Evolutionary conservation across 1,140 invertebrate genomes (phyloP).

Genomic region (Apis cerana): DNA sequence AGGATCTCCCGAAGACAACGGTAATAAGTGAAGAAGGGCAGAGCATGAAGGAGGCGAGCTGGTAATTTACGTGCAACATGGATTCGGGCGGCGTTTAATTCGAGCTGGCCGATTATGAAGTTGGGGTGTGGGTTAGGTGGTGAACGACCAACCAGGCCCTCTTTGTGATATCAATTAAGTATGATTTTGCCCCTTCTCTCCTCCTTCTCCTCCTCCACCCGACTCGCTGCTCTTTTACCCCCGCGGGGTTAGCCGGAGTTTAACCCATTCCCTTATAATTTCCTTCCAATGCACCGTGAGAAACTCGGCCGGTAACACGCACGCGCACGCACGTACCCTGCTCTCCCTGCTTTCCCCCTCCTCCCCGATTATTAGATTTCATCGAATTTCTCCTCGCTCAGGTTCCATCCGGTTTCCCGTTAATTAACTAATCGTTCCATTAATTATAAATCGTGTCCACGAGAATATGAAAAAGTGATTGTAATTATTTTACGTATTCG

Average conservation of each 20-base stretch:
- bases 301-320: constrained; percentile 78
- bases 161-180: constrained; percentile 79
- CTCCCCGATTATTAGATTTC: constrained; percentile 69
- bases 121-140: constrained; percentile 66
- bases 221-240: constrained; percentile 44
- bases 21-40: constrained; percentile 72
- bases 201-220: constrained; percentile 16
- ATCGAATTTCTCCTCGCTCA: constrained; percentile 63
- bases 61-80: constrained; percentile 76
- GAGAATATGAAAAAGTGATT: too few relatives aligned
- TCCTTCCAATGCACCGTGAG: constrained; percentile 80
- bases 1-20: constrained; percentile 64
- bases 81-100: constrained; percentile 73
- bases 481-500: too few relatives aligned
- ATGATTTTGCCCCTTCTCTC: constrained; percentile 68
- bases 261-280: constrained; percentile 80
- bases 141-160: constrained; percentile 61
- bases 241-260: constrained; percentile 72
- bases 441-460: too few relatives aligned
- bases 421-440: constrained; percentile 46
- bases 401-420: constrained; percentile 46
- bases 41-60: constrained; percentile 57
- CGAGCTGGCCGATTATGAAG: constrained; percentile 74
- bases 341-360: background rate
- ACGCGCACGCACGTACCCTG: constrained; percentile 66